Percentiles rank a stretch among this genome's conserved stretches.
Conservation (phyloP, 2,888 invertebrate species). For the Ophioninae sp. region DNA sequence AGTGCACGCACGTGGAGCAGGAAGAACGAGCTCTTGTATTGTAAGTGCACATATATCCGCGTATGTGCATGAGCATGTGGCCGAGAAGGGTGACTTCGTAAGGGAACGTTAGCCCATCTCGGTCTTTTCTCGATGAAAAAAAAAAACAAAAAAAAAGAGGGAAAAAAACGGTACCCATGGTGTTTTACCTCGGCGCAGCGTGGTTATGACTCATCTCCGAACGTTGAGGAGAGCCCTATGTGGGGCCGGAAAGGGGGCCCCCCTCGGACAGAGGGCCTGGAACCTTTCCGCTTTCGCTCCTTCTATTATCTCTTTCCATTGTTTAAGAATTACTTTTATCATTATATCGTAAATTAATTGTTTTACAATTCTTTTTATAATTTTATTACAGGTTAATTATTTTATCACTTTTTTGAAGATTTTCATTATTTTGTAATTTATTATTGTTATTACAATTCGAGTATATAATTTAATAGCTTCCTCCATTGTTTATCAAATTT, state of each 20-base stretch:
- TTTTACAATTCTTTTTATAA: not conserved
- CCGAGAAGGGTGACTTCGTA: constrained; percentile 73
- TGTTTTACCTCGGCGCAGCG: constrained; percentile 60
- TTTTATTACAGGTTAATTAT: not conserved
- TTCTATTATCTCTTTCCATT: not conserved
- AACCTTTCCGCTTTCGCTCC: constrained; percentile 49
- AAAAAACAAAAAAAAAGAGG: not conserved
- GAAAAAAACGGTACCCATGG: constrained; percentile 61
- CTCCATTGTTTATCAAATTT: too few relatives aligned
- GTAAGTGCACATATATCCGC: constrained; percentile 5
- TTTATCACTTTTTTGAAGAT: not conserved
- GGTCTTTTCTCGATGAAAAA: constrained; percentile 21
- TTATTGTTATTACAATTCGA: not conserved
- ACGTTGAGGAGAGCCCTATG: constrained; percentile 53
- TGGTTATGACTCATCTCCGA: constrained; percentile 66
- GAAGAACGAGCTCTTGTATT: constrained; percentile 49
- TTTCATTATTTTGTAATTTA: not conserved
- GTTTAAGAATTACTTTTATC: not conserved
- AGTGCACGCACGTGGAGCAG: constrained; percentile 55
- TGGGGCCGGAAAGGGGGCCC: constrained; percentile 56
- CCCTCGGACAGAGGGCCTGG: constrained; percentile 55
- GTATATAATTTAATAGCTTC: too few relatives aligned
- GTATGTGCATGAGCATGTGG: constrained; percentile 30
- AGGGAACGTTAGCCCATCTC: constrained; percentile 69
- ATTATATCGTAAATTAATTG: not conserved